A percentile compares a stretch with the other conserved stretches of the same genome.
Evolutionary conservation across 2,888 invertebrate genomes (phyloP).

Genomic region (Drosophila neutralis): DNA sequence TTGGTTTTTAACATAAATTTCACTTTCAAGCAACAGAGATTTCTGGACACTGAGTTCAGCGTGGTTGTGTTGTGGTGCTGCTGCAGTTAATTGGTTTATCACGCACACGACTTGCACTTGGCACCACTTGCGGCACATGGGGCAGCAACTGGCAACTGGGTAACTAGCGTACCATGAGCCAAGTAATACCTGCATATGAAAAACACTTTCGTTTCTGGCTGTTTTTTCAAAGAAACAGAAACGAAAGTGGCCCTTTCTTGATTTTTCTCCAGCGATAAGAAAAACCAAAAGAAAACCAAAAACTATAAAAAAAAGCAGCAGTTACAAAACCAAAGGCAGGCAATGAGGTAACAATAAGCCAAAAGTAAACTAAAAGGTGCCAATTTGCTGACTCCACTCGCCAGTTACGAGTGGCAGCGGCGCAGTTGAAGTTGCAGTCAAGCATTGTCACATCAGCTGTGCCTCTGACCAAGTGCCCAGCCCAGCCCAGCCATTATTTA

Average conservation of each 20-base stretch:
- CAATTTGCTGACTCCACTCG: conserved; percentile 35
- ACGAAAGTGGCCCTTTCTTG: conserved; percentile 62
- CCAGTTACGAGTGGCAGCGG: conserved; percentile 3
- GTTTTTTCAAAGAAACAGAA: conserved; percentile 29
- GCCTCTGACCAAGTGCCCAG: conserved; percentile 5
- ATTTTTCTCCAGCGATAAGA: conserved; percentile 59
- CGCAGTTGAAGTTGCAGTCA: neutral
- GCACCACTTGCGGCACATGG: conserved; percentile 33
- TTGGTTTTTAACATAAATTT: conserved; percentile 45
- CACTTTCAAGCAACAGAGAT: conserved; percentile 46
- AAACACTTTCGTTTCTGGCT: conserved; percentile 72
- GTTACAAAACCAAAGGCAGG: conserved; percentile 19
- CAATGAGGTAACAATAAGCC: conserved; percentile 25
- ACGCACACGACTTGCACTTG: conserved; percentile 76
- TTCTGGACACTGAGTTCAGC: conserved; percentile 34
- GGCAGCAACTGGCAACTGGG: conserved; percentile 9
- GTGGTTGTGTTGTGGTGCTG: conserved; percentile 15
- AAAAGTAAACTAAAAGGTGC: conserved; percentile 25
- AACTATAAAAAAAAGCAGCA: neutral
- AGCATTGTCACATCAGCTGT: conserved; percentile 46
- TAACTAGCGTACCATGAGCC: conserved; percentile 34
- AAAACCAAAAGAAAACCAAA: conserved; percentile 20
- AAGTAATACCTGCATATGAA: conserved; percentile 50
- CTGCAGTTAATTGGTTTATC: conserved; percentile 75
- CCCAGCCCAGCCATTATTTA: neutral